Conservation (phyloP, 2,113 vertebrate genomes). For the Psittacula cyanocephala region DNA sequence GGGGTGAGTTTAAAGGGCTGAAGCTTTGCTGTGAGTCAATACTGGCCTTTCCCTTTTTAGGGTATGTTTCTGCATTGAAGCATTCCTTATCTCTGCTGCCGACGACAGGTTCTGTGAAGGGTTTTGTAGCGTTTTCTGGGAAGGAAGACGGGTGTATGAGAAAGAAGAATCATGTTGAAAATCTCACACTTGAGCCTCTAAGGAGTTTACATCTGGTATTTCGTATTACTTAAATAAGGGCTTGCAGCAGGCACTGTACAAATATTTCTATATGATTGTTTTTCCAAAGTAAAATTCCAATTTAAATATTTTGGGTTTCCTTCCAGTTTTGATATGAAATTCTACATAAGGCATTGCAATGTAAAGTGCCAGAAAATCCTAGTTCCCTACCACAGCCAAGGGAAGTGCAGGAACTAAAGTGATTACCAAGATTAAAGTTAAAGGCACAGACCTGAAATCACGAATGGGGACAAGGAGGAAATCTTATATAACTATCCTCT, state of each 20-base stretch:
- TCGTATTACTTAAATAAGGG: not conserved
- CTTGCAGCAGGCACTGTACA: not conserved
- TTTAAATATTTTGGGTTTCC: not conserved
- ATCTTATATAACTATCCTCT: not conserved
- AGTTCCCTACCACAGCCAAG: not conserved
- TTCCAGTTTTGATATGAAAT: not conserved
- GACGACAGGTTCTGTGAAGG: not conserved
- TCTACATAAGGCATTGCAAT: not conserved
- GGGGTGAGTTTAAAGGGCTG: conserved; percentile 23
- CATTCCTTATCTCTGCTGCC: conserved; percentile 9
- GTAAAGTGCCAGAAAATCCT: not conserved
- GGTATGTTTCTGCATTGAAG: conserved; percentile 49
- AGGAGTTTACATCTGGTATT: not conserved
- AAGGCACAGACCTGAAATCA: not conserved
- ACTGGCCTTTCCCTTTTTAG: conserved; percentile 69
- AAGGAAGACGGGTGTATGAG: not conserved
- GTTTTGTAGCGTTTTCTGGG: not conserved
- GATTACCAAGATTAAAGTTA: not conserved
- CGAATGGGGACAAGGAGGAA: not conserved
- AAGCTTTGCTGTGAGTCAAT: conserved; percentile 15
- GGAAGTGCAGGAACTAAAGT: not conserved
- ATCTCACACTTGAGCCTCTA: not conserved
- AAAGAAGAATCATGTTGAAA: not conserved
- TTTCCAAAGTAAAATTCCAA: not conserved
- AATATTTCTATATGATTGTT: not conserved